A percentile compares a stretch with the other conserved stretches of the same genome.
These are phyloP conservation scores for Periphyllus acericola DNA, from an alignment of 2,888 invertebrate genomes.

Conservation along the genomic window DNA sequence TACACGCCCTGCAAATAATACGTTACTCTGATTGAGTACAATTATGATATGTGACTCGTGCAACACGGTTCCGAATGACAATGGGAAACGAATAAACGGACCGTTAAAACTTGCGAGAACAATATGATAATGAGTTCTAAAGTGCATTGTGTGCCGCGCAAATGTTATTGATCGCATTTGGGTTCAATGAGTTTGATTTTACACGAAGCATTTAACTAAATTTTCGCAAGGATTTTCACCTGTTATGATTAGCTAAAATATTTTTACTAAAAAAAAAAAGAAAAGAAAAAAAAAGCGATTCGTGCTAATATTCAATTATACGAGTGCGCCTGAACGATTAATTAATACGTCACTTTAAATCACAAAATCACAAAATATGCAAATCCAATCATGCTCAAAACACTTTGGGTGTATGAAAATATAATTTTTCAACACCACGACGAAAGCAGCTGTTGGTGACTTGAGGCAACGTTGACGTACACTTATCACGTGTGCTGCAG, in stretches of 20 bases:
- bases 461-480: background rate
- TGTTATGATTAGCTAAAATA: no score
- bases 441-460: no score
- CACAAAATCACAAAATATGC: background rate
- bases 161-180: background rate
- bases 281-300: no score
- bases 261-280: no score
- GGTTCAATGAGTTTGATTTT: background rate
- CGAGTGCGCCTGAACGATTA: background rate
- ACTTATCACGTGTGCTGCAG: background rate
- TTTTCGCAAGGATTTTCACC: no score
- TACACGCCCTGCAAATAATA: background rate
- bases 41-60: background rate
- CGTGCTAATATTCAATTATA: background rate
- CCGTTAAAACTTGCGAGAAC: background rate
- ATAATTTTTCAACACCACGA: no score
- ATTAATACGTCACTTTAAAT: background rate
- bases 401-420: background rate
- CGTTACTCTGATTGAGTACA: no score
- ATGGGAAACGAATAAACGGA: background rate
- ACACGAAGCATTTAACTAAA: background rate
- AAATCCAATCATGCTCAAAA: background rate
- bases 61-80: background rate
- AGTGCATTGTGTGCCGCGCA: background rate
- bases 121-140: constrained; percentile 5